Evolutionary conservation across 2,113 vertebrate genomes (phyloP), one percentile per base, ranked within the genome.

Genomic region (Phrynocephalus versicolor): DNA sequence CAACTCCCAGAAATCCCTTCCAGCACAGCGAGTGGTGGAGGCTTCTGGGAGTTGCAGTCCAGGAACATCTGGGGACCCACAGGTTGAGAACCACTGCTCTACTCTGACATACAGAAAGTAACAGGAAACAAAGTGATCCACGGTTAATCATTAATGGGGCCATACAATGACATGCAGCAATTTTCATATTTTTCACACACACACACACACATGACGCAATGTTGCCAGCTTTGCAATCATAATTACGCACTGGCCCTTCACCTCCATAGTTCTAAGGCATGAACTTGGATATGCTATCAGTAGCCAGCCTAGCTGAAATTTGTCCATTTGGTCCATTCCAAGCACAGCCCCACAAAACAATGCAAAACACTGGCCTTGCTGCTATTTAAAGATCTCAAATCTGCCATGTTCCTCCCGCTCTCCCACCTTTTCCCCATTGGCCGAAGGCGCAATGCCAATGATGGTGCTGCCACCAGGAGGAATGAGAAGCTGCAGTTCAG

Each of bases 21-120:
- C n/a, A n/a, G n/a, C n/a, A n/a, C n/a, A n/a, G n/a, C n/a, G n/a
- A n/a, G n/a, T n/a, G n/a, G n/a, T n/a, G n/a, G n/a, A n/a, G n/a
- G n/a, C n/a, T n/a, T n/a, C n/a, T n/a, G n/a, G n/a, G n/a, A n/a
- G n/a, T n/a, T n/a, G n/a, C n/a, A n/a, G n/a, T n/a, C n/a, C n/a
- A n/a, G n/a, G n/a, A n/a, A n/a, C n/a, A n/a, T n/a, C n/a, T n/a
- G n/a, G n/a, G n/a, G n/a, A n/a, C n/a, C n/a, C n/a, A n/a, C n/a
- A n/a, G n/a, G n/a, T n/a, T n/a, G n/a, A n/a, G n/a, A n/a, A n/a
- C n/a, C n/a, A n/a, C n/a, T n/a, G n/a, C n/a, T n/a, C n/a, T n/a
- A n/a, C n/a, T n/a, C 64, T 65, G 4, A 27, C 58, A 79, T 85
- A 67, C 89, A 89, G 81, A 72, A 41, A 93, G 13, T 92, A 92